phyloP scores from a whole-genome alignment of 2,113 vertebrate genomes.

The Girardinichthys multiradiatus region DNA sequence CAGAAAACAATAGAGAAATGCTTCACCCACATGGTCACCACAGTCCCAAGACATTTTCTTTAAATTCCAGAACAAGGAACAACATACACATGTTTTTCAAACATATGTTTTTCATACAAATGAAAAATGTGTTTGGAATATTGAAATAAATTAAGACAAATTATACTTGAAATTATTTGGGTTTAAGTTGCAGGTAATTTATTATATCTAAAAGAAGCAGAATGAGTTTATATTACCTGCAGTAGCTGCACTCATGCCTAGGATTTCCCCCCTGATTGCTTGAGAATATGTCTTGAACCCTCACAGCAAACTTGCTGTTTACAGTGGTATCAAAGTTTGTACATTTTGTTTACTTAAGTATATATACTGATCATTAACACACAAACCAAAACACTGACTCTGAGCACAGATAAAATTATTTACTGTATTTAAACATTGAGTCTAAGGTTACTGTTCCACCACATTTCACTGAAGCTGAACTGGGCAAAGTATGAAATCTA shows the following conservation, averaged over 20 bases:
- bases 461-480: constrained; percentile 17
- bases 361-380: constrained; percentile 40
- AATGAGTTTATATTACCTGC: neutral
- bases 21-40: too few relatives aligned
- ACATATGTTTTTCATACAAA: too few relatives aligned
- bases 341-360: constrained; percentile 40
- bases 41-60: too few relatives aligned
- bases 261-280: constrained; percentile 21
- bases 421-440: constrained; percentile 30
- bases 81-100: too few relatives aligned
- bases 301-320: constrained; percentile 34
- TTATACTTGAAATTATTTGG: neutral
- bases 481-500: constrained; percentile 17
- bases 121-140: constrained; percentile 3
- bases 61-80: too few relatives aligned
- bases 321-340: constrained; percentile 34
- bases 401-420: constrained; percentile 29
- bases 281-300: constrained; percentile 8
- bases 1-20: too few relatives aligned
- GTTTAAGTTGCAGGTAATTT: constrained; percentile 8
- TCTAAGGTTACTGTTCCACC: constrained; percentile 34
- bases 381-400: constrained; percentile 27
- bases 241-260: neutral
- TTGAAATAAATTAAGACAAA: neutral
- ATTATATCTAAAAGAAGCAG: neutral